phyloP scores from a whole-genome alignment of 1,140 invertebrate genomes.

The Sweltsa coloradensis region DNA sequence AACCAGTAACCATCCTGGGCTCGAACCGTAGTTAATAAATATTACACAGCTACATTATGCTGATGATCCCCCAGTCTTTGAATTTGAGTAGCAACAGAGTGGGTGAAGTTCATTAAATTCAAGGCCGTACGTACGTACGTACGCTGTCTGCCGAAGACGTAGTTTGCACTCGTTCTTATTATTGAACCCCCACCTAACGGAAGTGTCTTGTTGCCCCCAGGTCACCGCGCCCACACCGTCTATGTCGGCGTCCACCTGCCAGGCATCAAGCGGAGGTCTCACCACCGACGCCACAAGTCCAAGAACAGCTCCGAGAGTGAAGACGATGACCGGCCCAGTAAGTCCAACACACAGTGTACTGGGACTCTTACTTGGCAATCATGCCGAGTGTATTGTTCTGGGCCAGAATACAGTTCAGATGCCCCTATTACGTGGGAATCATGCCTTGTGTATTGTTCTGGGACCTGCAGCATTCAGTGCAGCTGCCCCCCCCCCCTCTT shows the following conservation, averaged over 20 bases:
- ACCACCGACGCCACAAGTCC: slow-evolving; percentile 27
- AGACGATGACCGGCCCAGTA: slow-evolving; percentile 49
- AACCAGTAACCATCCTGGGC: no score
- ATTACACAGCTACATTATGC: no score
- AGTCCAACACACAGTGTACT: slow-evolving; percentile 23
- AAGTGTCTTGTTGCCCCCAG: slow-evolving; percentile 36
- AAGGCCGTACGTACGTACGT: no score
- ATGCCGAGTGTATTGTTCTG: neutral
- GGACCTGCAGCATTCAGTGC: no score
- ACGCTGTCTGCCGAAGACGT: neutral
- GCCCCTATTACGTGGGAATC: no score
- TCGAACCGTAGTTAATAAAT: no score
- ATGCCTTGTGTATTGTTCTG: no score
- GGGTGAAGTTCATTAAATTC: no score
- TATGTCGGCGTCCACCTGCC: slow-evolving; percentile 81
- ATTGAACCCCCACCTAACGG: neutral
- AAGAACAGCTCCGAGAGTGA: slow-evolving; percentile 28
- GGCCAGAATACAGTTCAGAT: slow-evolving; percentile 14
- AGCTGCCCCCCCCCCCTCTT: no score
- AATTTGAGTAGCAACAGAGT: no score
- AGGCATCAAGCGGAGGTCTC: slow-evolving; percentile 43
- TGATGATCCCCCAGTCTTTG: no score
- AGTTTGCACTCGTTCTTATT: neutral
- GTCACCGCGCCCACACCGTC: slow-evolving; percentile 77
- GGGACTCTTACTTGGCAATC: neutral